Base-by-base conservation (phyloP, 2,797 vertebrate genomes). In the Aratinga solstitialis region DNA sequence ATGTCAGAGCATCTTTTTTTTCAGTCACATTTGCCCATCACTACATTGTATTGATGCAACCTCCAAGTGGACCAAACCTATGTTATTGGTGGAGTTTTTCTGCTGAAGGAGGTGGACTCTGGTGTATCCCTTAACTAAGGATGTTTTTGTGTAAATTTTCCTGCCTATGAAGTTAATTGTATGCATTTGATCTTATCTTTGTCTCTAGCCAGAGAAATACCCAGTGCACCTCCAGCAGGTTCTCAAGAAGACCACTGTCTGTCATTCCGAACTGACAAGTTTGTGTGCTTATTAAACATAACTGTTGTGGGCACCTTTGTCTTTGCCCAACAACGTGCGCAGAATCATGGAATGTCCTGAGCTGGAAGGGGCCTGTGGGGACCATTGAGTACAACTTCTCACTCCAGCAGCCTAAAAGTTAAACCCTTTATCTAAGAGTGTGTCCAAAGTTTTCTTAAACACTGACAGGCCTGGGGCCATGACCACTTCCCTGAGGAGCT, bases 361-460 rank as follows among this genome's bases (percentile, higher is more conserved):
- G 51, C 32, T 71, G 47, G 54, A 86, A 58, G 0, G 2, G 23
- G 53, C 11, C 45, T 0, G 0, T 11, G 56, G 43, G 75, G 48
- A 19, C 45, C 67, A 22, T 16, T 0, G 8, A 75, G 45, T 61
- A n/a, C 67, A 61, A 2, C 24, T 85, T 14, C 50, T 43, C 59
- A 27, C 50, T 86, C 68, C 42, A 8, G 48, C 56, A 67, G 20
- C 32, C 20, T 45, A 10, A 34, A 66, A 54, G 43, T 71, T 87
- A 77, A 81, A 32, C 51, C 20, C 1, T 17, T 0, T 34, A 24
- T 38, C 34, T 30, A 29, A 50, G 43, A 61, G 14, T 1, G 4
- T 76, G 38, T 50, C 73, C 69, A 62, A 48, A 67, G 68, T 11
- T 15, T 22, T 67, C 53, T 48, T 14, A 23, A 66, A 22, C n/a